Base-by-base conservation (phyloP, 2,888 invertebrate genomes). In the Drosophila paranaensis region DNA sequence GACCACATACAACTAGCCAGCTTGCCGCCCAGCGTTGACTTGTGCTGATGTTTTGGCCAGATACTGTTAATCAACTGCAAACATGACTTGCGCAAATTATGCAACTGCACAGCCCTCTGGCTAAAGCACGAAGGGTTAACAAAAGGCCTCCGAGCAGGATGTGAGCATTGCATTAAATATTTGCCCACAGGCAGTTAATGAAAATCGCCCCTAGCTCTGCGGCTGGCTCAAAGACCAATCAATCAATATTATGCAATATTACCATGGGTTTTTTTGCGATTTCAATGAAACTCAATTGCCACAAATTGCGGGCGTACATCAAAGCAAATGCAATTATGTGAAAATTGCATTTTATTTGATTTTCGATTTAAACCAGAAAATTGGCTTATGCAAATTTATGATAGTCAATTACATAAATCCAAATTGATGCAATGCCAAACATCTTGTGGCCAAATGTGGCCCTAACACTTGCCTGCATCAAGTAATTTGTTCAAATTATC, bases 61-160 rank as follows among this genome's bases (percentile, higher is more conserved):
- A 65, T 80, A 79, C 83, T 86, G 86, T 88, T 86, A 86, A 86
- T 86, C 86, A 86, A 88, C 74, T 72, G 65, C 74, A 73, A 77
- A 82, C 88, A 86, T 82, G 87, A 83, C 88, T 78, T 72, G 61
- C 63, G 74, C 76, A 82, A 86, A 86, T 88, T 85, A 88, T 85
- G 85, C 80, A 76, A 68, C 60, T 33, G 65, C 66, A 74, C 56
- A 65, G 51, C 43, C 48, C 55, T 46, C 30, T 33, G 61, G 74
- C 58, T 27, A 69, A 64, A 81, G 60, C 46, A n/a, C 27, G 27
- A 27, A 27, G 43, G 56, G 40, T 55, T 67, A 60, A 50, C 63
- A 66, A 48, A 60, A 51, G 48, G 57, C 35, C 14, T 14, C 14
- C 5, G 9, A 35, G 27, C 46, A 16, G 56, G 1, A 58, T 67